A percentile compares a stretch with the other conserved stretches of the same genome.
These are phyloP conservation scores for Dendrocopos noguchii DNA, from an alignment of 2,113 vertebrate species.

Conservation along the genomic window DNA sequence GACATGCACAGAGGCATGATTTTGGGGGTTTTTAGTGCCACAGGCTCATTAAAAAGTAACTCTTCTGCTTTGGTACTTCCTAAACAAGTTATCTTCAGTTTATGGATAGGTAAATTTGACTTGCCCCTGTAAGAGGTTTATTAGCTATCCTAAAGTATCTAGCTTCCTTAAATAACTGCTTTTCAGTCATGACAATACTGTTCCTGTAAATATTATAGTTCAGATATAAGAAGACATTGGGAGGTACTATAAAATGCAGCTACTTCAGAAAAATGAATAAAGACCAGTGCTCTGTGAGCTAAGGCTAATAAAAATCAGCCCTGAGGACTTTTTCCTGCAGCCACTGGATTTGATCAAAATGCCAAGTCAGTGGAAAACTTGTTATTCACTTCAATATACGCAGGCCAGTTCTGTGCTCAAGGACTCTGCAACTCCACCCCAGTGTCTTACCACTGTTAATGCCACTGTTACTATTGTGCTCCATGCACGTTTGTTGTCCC, in stretches of 20 bases:
- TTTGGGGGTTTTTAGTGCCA: background rate
- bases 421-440: background rate
- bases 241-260: background rate
- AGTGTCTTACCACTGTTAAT: background rate
- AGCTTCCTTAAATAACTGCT: background rate
- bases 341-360: background rate
- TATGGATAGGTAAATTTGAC: background rate
- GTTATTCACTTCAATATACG: background rate
- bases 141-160: background rate
- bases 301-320: background rate
- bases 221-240: background rate
- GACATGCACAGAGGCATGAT: background rate
- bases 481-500: rapidly evolving
- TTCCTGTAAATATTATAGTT: background rate
- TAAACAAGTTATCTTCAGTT: background rate
- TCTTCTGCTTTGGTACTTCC: background rate
- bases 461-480: background rate
- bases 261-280: background rate
- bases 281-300: background rate
- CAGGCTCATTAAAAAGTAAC: background rate
- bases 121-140: background rate
- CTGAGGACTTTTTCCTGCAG: background rate
- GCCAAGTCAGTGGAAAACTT: background rate
- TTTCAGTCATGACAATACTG: background rate
- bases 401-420: background rate